Base-by-base conservation (phyloP, 1,140 invertebrate species). In the Aphidius ervi region DNA sequence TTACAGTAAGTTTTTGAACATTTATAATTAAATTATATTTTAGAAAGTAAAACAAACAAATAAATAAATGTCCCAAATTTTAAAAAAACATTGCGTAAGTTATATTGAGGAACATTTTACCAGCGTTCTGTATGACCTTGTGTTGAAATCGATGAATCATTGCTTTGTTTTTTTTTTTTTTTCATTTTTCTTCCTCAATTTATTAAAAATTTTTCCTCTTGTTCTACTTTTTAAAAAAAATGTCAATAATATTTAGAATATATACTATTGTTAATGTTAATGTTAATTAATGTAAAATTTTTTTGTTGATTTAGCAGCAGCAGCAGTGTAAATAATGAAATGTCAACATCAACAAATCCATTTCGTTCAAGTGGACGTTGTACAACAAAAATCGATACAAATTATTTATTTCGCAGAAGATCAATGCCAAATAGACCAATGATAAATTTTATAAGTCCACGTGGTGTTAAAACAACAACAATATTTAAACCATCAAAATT, bases 401-500 rank as follows among this genome's bases (percentile, higher is more conserved):
- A 62, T 62, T 65, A 69, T 45, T 63, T 70, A 43, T 72, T 72
- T 58, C 62, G 67, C 56, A 70, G 70, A 52, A 73, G 61, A 63
- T 76, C 74, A 10, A 67, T 72, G 63, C 68, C 70, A 23, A 69
- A 68, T 47, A 68, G 67, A 56, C 67, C 70, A 41, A 67, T 64
- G 9, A 59, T 65, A 46, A 66, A 58, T 43, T 55, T 67, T 31
- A 58, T 67, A 16, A 72, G 62, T 50, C 64, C 70, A 1, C 67
- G 68, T 5, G 74, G 76, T 8, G 71, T 76, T 5, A 76, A 74
- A 64, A 74, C 70, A 63, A 78, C 73, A 67, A 74, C 72, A 52
- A 76, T 70, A 42, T 79, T 77, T 46, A 80, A 79, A 63, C 69
- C 74, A 45, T 72, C 70, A 55, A 76, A 72, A 50, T 72, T 67